A percentile compares a stretch with the other conserved stretches of the same genome.
phyloP scores from a whole-genome alignment of 1,140 invertebrate species.

The Lineus longissimus region DNA sequence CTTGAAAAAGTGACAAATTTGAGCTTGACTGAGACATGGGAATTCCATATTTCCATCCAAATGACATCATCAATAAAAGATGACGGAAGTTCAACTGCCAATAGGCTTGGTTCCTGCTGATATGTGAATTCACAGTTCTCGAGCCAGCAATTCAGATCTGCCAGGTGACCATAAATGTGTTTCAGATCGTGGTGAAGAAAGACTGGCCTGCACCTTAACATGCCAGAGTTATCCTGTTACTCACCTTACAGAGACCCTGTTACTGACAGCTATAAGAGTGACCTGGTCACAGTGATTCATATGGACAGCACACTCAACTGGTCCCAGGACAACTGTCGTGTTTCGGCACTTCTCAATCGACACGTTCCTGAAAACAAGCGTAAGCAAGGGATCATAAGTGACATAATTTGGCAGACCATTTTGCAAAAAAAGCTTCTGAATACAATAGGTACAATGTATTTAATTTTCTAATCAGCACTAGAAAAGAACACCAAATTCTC shows the following conservation, averaged over 20 bases:
- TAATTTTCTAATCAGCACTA: background rate
- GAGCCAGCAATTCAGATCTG: too few species aligned
- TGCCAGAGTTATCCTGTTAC: background rate
- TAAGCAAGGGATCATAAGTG: conserved; percentile 4
- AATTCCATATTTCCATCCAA: too few species aligned
- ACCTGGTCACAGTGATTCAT: conserved; percentile 50
- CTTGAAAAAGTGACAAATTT: too few species aligned
- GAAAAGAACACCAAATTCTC: conserved; percentile 2
- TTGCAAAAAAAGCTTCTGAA: too few species aligned
- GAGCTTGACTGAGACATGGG: too few species aligned
- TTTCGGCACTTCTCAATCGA: conserved; percentile 53
- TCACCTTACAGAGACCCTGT: conserved; percentile 46
- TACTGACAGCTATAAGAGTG: conserved; percentile 41
- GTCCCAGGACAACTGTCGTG: conserved; percentile 49
- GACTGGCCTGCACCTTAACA: too few species aligned
- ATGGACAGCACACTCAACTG: conserved; percentile 48
- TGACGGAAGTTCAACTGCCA: too few species aligned
- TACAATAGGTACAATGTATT: background rate
- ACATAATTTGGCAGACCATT: background rate
- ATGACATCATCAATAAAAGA: too few species aligned
- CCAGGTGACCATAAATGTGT: too few species aligned
- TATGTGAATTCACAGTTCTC: too few species aligned
- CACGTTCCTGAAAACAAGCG: conserved; percentile 43
- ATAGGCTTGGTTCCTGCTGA: too few species aligned
- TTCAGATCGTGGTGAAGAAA: too few species aligned